Evolutionary conservation across 2,113 vertebrate genomes (phyloP).

Genomic region (Alouatta palliata): DNA sequence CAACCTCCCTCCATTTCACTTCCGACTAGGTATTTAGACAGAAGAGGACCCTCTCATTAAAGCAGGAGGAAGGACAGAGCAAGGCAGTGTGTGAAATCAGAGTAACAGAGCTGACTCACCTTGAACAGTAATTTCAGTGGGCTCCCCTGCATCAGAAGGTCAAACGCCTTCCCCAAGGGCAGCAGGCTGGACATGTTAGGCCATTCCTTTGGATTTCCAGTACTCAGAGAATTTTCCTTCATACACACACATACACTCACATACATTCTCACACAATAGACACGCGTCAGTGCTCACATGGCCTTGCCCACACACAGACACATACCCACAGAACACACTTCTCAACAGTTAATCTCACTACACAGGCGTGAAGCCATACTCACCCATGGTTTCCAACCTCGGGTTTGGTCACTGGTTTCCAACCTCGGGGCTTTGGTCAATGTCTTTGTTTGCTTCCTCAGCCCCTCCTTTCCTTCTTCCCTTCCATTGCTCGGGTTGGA

Average conservation of each 20-base stretch:
- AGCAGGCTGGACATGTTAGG: background rate
- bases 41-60: background rate
- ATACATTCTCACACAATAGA: background rate
- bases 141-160: background rate
- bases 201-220: background rate
- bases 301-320: background rate
- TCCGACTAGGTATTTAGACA: background rate
- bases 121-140: background rate
- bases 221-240: background rate
- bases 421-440: background rate
- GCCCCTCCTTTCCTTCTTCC: rapidly evolving
- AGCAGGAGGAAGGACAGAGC: background rate
- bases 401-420: background rate
- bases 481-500: background rate
- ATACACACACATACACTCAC: background rate
- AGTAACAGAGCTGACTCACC: background rate
- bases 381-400: background rate
- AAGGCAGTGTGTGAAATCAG: background rate
- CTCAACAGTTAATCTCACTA: background rate
- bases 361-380: background rate
- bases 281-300: background rate
- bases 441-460: background rate
- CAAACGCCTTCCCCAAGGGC: background rate
- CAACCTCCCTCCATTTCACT: background rate
- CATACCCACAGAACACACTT: background rate